Evolutionary conservation across 2,113 vertebrate species (phyloP).

Genomic region (Paradisaea rubra): DNA sequence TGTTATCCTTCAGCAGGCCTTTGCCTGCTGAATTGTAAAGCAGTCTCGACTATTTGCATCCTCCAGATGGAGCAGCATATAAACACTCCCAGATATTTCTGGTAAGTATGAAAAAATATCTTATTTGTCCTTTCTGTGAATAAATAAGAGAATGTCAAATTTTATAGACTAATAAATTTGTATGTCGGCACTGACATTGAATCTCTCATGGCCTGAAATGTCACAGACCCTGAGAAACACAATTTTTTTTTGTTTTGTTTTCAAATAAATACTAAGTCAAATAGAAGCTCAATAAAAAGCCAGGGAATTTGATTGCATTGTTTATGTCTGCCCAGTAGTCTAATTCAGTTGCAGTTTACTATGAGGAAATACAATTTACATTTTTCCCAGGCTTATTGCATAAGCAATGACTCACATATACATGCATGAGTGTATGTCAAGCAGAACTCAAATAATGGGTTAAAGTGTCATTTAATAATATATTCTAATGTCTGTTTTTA

Average conservation of each 20-base stretch:
- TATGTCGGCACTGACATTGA: constrained; percentile 73
- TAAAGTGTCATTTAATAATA: constrained; percentile 52
- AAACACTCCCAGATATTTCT: constrained; percentile 81
- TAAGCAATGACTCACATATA: constrained; percentile 53
- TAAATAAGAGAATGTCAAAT: constrained; percentile 87
- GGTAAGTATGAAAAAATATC: constrained; percentile 84
- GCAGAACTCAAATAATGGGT: constrained; percentile 52
- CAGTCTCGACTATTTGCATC: constrained; percentile 90
- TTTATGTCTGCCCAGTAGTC: constrained; percentile 75
- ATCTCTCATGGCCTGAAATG: constrained; percentile 69
- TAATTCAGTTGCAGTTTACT: constrained; percentile 73
- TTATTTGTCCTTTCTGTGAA: constrained; percentile 84
- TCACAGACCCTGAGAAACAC: constrained; percentile 71
- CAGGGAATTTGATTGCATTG: constrained; percentile 73
- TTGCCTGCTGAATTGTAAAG: constrained; percentile 97
- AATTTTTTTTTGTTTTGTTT: constrained; percentile 43
- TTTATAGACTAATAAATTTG: constrained; percentile 82
- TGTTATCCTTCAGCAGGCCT: constrained; percentile 98
- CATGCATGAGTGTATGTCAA: constrained; percentile 35
- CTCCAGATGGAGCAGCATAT: constrained; percentile 91
- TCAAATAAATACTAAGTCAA: constrained; percentile 70
- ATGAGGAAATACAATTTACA: constrained; percentile 74
- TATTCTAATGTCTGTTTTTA: constrained; percentile 9
- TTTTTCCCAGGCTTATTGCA: constrained; percentile 68
- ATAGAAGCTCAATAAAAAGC: constrained; percentile 70